Evolutionary conservation across 1,140 invertebrate species (phyloP).

Genomic region (Chrysoperla carnea): DNA sequence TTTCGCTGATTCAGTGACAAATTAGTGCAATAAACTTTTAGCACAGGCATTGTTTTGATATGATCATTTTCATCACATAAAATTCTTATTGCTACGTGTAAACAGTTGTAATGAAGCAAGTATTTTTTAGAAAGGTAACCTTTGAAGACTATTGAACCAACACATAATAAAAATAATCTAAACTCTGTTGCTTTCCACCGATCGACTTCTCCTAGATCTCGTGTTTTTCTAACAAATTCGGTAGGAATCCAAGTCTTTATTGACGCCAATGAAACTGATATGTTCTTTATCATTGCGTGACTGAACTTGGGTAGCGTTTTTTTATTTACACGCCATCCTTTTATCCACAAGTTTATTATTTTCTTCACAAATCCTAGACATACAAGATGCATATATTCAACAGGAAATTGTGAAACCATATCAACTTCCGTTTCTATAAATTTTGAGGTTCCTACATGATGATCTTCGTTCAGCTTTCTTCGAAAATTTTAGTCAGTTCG

Average conservation of each 20-base stretch:
- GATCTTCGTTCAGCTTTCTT: background rate
- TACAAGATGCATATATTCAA: background rate
- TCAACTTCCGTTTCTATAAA: background rate
- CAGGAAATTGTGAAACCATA: background rate
- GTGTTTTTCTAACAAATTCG: slow-evolving; percentile 14
- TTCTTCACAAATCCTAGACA: background rate
- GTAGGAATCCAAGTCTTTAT: background rate
- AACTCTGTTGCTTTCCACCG: slow-evolving; percentile 19
- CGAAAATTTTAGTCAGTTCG: too few relatives aligned
- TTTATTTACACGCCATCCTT: too few relatives aligned
- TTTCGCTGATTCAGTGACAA: background rate
- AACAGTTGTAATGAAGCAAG: too few relatives aligned
- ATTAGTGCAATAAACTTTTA: slow-evolving; percentile 6
- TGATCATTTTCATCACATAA: background rate
- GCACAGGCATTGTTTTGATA: slow-evolving; percentile 1
- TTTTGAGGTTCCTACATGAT: slow-evolving; percentile 1
- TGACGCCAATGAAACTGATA: too few relatives aligned
- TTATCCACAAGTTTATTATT: background rate
- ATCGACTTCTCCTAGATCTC: slow-evolving; percentile 9
- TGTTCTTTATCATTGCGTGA: too few relatives aligned
- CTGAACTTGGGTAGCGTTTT: too few relatives aligned
- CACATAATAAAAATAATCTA: slow-evolving; percentile 14
- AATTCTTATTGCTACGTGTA: background rate
- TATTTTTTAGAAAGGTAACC: background rate
- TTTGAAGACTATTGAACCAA: slow-evolving; percentile 12